A percentile compares a stretch with the other conserved stretches of the same genome.
Conservation (phyloP, 2,797 vertebrate species). For the Sorex maritimensis region DNA sequence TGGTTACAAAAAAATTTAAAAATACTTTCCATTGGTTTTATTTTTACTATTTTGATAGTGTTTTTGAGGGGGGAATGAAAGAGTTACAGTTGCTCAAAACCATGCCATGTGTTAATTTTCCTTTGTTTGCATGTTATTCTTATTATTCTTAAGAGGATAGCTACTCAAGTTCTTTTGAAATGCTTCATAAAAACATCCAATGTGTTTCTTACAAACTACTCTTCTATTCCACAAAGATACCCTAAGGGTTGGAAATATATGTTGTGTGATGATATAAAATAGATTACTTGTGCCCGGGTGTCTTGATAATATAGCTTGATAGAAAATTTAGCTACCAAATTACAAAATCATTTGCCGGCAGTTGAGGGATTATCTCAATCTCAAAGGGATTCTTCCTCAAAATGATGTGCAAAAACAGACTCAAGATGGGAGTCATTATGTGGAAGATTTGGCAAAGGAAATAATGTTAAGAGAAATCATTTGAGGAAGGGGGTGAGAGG, state of each 20-base stretch:
- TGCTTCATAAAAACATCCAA: conserved; percentile 64
- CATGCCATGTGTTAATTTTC: conserved; percentile 19
- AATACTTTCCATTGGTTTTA: conserved; percentile 67
- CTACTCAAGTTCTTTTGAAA: conserved; percentile 71
- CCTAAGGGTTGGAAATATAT: conserved; percentile 58
- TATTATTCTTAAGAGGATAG: conserved; percentile 68
- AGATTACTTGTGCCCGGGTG: not conserved
- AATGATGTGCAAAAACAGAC: conserved; percentile 55
- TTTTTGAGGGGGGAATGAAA: conserved; percentile 60
- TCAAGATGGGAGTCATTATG: conserved; percentile 18
- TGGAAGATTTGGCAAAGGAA: conserved; percentile 53
- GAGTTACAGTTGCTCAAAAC: conserved; percentile 52
- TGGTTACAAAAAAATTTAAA: conserved; percentile 58
- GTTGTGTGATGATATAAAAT: conserved; percentile 40
- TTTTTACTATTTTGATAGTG: conserved; percentile 72
- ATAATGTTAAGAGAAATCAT: not conserved
- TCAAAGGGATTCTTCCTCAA: conserved; percentile 50
- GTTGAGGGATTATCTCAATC: conserved; percentile 35
- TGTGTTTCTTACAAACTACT: conserved; percentile 59
- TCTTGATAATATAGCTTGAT: conserved; percentile 33
- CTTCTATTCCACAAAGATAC: conserved; percentile 64
- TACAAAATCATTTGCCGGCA: conserved; percentile 57
- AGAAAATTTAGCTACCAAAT: conserved; percentile 68
- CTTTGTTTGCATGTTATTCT: conserved; percentile 50
- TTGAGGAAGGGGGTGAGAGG: not conserved